Evolutionary conservation across 2,113 vertebrate species (phyloP).

Genomic region (Phalacrocorax aristotelis): DNA sequence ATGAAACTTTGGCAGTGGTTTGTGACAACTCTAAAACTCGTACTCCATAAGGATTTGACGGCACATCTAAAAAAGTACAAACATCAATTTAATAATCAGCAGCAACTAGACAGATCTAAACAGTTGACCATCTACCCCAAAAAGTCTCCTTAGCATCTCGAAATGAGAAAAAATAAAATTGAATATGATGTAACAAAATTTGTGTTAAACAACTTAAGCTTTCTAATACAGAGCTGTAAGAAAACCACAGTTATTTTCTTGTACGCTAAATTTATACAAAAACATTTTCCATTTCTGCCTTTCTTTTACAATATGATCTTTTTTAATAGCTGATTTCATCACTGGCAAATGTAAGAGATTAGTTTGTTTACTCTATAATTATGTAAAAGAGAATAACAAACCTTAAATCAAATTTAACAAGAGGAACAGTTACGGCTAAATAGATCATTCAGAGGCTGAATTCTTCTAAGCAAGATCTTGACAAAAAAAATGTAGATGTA

Average conservation of each 20-base stretch:
- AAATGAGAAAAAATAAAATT: not conserved
- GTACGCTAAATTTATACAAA: not conserved
- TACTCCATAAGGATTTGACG: conserved; percentile 91
- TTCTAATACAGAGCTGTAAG: not conserved
- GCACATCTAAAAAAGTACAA: conserved; percentile 82
- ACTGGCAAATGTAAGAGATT: not conserved
- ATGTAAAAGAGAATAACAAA: not conserved
- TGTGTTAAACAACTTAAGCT: not conserved
- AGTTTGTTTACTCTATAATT: not conserved
- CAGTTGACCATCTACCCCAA: not conserved
- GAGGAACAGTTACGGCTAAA: not conserved
- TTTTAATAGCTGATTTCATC: not conserved
- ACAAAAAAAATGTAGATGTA: not conserved
- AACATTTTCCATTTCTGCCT: not conserved
- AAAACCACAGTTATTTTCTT: not conserved
- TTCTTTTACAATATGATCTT: not conserved
- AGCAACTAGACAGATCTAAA: not conserved
- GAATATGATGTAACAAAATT: not conserved
- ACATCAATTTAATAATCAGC: not conserved
- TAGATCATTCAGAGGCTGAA: not conserved
- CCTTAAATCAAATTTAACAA: not conserved
- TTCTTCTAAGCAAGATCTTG: not conserved
- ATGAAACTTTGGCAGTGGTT: conserved; percentile 88
- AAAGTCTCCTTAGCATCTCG: not conserved
- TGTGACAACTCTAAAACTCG: conserved; percentile 89